A percentile compares a stretch with the other conserved stretches of the same genome.
These are phyloP conservation scores for Enteromius treurensis DNA, from an alignment of 2,797 vertebrate genomes.

Conservation along the genomic window DNA sequence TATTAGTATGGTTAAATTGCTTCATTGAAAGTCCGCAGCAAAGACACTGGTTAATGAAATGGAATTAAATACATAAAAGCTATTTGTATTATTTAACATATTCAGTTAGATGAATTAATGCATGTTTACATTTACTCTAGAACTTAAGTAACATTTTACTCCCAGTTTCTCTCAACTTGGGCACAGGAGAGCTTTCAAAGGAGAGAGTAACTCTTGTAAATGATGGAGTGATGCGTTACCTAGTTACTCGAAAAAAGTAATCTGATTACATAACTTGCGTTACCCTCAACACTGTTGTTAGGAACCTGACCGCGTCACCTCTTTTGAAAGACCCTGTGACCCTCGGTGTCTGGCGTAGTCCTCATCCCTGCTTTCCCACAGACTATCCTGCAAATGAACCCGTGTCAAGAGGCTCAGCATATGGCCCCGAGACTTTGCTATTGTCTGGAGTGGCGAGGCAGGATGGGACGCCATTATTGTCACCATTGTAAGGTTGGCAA, in stretches of 20 bases:
- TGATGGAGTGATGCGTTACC: background rate
- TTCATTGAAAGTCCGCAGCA: background rate
- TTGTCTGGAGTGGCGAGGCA: constrained; percentile 72
- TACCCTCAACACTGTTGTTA: background rate
- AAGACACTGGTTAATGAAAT: background rate
- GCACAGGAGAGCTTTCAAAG: background rate
- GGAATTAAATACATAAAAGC: background rate
- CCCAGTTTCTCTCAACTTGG: background rate
- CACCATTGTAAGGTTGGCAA: constrained; percentile 61
- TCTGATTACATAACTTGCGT: background rate
- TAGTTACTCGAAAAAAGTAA: background rate
- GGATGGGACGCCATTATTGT: constrained; percentile 56
- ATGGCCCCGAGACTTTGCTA: constrained; percentile 70
- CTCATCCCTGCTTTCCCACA: constrained; percentile 68
- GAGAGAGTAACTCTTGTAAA: background rate
- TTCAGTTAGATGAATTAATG: background rate
- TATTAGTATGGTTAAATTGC: background rate
- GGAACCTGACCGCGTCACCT: constrained; percentile 43
- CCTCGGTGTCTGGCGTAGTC: constrained; percentile 61
- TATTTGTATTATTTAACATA: background rate
- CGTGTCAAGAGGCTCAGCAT: constrained; percentile 69
- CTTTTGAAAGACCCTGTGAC: constrained; percentile 32
- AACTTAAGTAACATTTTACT: background rate
- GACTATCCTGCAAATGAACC: constrained; percentile 62
- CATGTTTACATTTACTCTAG: background rate